A percentile compares a stretch with the other conserved stretches of the same genome.
Conservation (phyloP, 2,797 vertebrate species). For the Danionella dracula region DNA sequence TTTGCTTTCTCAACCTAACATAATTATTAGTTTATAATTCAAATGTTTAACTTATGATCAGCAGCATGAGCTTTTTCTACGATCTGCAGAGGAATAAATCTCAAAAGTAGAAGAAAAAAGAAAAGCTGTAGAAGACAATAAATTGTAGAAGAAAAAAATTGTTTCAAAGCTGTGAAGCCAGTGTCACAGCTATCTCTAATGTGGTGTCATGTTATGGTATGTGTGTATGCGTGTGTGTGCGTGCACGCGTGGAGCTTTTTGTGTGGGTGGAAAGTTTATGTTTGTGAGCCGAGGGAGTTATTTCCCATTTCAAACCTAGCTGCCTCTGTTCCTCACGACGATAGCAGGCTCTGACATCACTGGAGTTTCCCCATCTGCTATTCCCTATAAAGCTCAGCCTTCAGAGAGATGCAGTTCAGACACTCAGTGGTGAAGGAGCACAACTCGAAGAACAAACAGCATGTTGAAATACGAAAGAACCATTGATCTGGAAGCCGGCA, state of each 20-base stretch:
- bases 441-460: background rate
- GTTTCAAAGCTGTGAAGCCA: background rate
- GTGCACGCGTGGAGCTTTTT: background rate
- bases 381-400: constrained; percentile 55
- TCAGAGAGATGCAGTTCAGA: background rate
- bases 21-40: too few species aligned
- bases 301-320: constrained; percentile 54
- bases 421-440: background rate
- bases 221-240: constrained; percentile 13
- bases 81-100: background rate
- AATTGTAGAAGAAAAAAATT: too few species aligned
- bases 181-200: background rate
- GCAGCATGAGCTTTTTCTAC: background rate
- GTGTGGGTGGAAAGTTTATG: constrained; percentile 22
- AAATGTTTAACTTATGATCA: background rate
- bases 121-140: too few species aligned
- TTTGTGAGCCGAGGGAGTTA: constrained; percentile 29
- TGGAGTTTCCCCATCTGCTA: constrained; percentile 65
- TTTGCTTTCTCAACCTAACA: too few species aligned
- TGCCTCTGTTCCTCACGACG: constrained; percentile 44
- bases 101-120: background rate
- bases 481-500: constrained; percentile 52
- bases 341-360: constrained; percentile 68
- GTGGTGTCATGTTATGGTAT: too few species aligned
- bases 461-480: constrained; percentile 36